A percentile compares a stretch with the other conserved stretches of the same genome.
Conservation (phyloP, 2,888 invertebrate species). For the Apotomis betuletana region DNA sequence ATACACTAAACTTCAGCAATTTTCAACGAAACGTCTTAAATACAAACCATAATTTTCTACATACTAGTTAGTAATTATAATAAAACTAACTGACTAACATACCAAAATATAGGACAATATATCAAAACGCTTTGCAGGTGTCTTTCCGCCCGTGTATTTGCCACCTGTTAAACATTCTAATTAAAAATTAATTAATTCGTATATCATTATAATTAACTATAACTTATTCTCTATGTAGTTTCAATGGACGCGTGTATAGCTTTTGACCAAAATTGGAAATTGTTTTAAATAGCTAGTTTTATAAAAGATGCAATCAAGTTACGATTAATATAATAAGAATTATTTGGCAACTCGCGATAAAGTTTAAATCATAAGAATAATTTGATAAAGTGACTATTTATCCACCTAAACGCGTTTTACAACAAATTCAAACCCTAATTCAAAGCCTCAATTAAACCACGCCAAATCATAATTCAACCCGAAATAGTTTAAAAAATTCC, state of each 20-base stretch:
- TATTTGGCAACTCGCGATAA: no score
- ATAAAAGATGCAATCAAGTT: no score
- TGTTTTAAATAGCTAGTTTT: background rate
- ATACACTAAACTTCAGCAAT: no score
- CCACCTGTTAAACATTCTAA: conserved; percentile 31
- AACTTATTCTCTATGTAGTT: conserved; percentile 10
- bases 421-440: conserved; percentile 5
- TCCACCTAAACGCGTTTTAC: no score
- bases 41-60: no score
- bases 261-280: conserved; percentile 7
- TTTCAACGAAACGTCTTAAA: no score
- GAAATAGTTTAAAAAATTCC: conserved; percentile 1
- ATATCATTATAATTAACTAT: conserved; percentile 18
- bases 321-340: no score
- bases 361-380: no score
- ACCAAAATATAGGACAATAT: conserved; percentile 6
- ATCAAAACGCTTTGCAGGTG: conserved; percentile 27
- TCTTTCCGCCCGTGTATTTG: conserved; percentile 13
- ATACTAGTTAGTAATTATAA: background rate
- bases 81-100: background rate
- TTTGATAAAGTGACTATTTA: no score
- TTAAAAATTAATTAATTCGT: conserved; percentile 32
- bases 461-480: conserved; percentile 22
- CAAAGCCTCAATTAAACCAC: conserved; percentile 6
- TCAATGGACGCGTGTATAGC: background rate